phyloP scores from a whole-genome alignment of 2,113 vertebrate species.

The Eleginops maclovinus region DNA sequence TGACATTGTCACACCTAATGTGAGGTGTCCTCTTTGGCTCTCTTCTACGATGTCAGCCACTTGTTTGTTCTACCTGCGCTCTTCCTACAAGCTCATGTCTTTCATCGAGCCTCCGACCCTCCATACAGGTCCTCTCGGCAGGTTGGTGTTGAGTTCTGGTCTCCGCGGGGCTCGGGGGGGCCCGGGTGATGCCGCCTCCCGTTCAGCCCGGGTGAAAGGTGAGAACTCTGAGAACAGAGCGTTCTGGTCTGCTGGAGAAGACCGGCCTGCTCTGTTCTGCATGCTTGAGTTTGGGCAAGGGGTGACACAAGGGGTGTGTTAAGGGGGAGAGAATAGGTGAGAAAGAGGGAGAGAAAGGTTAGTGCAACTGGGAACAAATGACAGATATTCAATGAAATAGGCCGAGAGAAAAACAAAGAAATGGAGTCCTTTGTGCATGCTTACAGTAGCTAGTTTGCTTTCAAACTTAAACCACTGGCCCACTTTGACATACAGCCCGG shows the following conservation, averaged over 20 bases:
- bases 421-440: too few species aligned
- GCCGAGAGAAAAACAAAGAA: background rate
- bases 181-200: constrained; percentile 68
- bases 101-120: constrained; percentile 53
- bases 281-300: constrained; percentile 78
- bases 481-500: too few species aligned
- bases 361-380: constrained; percentile 51
- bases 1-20: constrained; percentile 9
- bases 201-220: constrained; percentile 81
- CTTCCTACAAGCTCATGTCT: constrained; percentile 53
- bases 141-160: constrained; percentile 77
- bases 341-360: constrained; percentile 53
- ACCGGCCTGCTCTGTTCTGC: constrained; percentile 79
- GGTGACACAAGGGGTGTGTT: constrained; percentile 31
- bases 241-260: constrained; percentile 78
- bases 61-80: constrained; percentile 55
- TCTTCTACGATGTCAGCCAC: constrained; percentile 44
- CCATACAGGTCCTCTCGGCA: constrained; percentile 39
- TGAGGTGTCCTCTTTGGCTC: constrained; percentile 34
- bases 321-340: constrained; percentile 25
- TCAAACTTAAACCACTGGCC: too few species aligned
- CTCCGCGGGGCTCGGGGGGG: constrained; percentile 67
- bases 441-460: too few species aligned
- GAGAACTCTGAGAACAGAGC: constrained; percentile 83
- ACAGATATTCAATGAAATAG: constrained; percentile 22